Conservation (phyloP, 1,140 invertebrate species). For the Ptiloglossa arizonensis region DNA sequence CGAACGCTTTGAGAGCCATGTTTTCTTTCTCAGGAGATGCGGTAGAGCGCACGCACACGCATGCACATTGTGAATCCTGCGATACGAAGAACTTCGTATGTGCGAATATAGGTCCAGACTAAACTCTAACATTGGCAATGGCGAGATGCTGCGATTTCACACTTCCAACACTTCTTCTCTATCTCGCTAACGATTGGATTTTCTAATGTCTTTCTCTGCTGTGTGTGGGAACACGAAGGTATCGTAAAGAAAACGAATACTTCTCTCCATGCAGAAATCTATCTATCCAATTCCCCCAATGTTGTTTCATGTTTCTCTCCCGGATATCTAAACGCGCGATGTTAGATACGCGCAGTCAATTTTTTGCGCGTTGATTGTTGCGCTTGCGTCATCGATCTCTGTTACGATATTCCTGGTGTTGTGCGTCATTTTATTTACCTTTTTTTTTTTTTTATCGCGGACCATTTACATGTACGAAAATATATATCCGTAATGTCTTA, state of each 20-base stretch:
- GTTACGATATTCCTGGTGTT: not conserved
- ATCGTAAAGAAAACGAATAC: conserved; percentile 54
- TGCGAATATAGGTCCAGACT: conserved; percentile 47
- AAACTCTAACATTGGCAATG: conserved; percentile 35
- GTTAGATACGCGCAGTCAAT: not conserved
- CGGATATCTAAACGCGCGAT: not conserved
- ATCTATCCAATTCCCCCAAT: not conserved
- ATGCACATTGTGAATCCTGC: conserved; percentile 27
- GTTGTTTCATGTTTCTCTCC: not conserved
- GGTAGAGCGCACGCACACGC: conserved; percentile 20
- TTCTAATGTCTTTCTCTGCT: conserved; percentile 31
- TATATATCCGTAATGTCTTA: not conserved
- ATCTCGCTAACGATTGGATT: conserved; percentile 39
- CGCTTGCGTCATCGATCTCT: not conserved
- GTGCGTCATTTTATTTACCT: not conserved
- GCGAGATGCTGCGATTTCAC: conserved; percentile 29
- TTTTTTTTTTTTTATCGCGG: not conserved
- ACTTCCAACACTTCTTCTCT: conserved; percentile 32
- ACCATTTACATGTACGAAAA: not conserved
- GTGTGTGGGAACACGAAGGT: conserved; percentile 47
- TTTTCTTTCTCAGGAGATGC: conserved; percentile 67
- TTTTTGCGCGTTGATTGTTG: not conserved
- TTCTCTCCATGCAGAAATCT: conserved; percentile 9
- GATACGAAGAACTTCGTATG: conserved; percentile 40
- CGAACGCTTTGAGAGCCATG: conserved; percentile 59